Conservation (phyloP, 2,113 vertebrate genomes). For the Aepyceros melampus region DNA sequence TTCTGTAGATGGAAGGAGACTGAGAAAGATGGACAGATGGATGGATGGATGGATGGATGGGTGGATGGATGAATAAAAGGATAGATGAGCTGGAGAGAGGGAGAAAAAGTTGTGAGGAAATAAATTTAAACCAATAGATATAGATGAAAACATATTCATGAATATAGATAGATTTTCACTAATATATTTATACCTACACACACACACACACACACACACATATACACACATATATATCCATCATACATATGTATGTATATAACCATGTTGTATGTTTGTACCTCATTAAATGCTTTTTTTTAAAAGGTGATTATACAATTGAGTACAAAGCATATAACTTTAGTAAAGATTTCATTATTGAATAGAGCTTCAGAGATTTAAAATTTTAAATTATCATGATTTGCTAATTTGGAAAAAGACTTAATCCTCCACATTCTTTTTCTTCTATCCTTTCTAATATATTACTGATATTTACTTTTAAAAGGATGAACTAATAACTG, state of each 20-base stretch:
- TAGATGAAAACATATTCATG: background rate
- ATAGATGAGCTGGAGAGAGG: background rate
- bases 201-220: background rate
- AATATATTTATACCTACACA: background rate
- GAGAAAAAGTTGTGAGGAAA: background rate
- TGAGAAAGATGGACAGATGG: background rate
- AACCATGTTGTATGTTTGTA: background rate
- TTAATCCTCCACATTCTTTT: background rate
- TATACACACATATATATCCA: background rate
- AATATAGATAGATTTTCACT: background rate
- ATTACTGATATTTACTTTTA: background rate
- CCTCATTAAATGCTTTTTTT: background rate
- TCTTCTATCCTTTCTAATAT: background rate
- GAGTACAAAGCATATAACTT: background rate
- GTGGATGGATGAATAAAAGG: background rate
- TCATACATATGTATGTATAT: background rate
- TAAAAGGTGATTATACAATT: background rate
- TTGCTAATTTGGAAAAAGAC: background rate
- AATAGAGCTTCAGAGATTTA: slow-evolving; percentile 7
- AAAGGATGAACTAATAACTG: background rate
- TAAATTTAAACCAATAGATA: background rate
- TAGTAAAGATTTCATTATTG: background rate
- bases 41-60: background rate
- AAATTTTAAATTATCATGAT: background rate
- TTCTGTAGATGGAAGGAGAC: background rate